These are phyloP conservation scores for Syngnathoides biaculeatus DNA, from an alignment of 2,113 vertebrate species.

Conservation along the genomic window DNA sequence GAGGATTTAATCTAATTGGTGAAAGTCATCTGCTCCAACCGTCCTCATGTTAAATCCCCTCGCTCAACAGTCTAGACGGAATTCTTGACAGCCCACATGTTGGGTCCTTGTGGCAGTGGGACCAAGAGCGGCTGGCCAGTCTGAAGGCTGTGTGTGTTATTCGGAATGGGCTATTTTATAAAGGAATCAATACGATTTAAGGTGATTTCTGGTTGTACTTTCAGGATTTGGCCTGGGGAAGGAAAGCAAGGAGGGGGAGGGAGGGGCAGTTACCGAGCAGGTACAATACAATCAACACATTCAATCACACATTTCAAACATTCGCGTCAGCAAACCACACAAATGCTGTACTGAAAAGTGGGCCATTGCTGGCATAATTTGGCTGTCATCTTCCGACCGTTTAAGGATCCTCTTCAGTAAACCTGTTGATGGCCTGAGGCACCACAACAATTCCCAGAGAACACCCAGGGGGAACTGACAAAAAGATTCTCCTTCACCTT, in stretches of 20 bases:
- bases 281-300: slow-evolving; percentile 49
- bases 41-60: slow-evolving; percentile 57
- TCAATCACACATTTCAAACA: slow-evolving; percentile 60
- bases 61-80: slow-evolving; percentile 66
- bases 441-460: not conserved
- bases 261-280: slow-evolving; percentile 33
- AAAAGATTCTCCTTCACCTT: slow-evolving; percentile 66
- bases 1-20: slow-evolving; percentile 68
- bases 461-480: slow-evolving; percentile 32
- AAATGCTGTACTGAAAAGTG: slow-evolving; percentile 9
- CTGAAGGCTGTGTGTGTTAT: slow-evolving; percentile 59
- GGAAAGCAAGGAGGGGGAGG: slow-evolving; percentile 2
- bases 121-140: slow-evolving; percentile 63
- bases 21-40: slow-evolving; percentile 71
- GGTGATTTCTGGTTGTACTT: slow-evolving; percentile 63
- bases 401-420: slow-evolving; percentile 12
- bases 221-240: slow-evolving; percentile 60
- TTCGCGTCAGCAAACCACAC: slow-evolving; percentile 44
- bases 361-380: not conserved
- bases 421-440: slow-evolving; percentile 31
- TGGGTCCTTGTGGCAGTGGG: slow-evolving; percentile 48
- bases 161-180: slow-evolving; percentile 50
- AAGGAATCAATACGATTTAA: slow-evolving; percentile 66
- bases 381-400: not conserved
- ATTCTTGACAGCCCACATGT: slow-evolving; percentile 67